Evolutionary conservation across 1,140 invertebrate genomes (phyloP), one percentile per base, ranked within the genome.

Genomic region (Penaeus chinensis): DNA sequence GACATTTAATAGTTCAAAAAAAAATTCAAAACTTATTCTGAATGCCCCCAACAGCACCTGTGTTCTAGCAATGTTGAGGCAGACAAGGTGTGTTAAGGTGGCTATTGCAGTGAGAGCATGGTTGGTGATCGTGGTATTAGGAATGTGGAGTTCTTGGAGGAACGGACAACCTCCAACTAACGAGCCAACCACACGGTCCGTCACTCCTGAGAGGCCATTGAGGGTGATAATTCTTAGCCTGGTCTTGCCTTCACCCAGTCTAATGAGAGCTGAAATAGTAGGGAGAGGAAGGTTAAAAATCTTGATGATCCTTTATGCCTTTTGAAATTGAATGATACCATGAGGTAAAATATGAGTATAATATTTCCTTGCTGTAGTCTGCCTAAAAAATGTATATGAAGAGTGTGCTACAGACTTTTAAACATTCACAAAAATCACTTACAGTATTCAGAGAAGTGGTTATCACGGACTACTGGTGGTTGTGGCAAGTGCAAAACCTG

Each of bases 41-140:
- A 16, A 54, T 13, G 10, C 1, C 16, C 54, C 11, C 2, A 77
- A 42, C 27, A 42, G 61, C 61, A 79, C 77, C 77, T 79, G 77
- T 79, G 77, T 79, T 79, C 61, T 79, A 24, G 24, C 77, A 61
- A 79, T 79, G 61, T 79, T 79, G 20, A 79, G 61, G n/a, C 77
- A 24, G 47, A 79, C 77, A 54, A 79, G 77, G 20, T 79, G 77
- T 27, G 77, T 79, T 13, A 79, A n/a, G 61, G 20, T 79, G 54
- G 77, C 77, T 22, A 79, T 47, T 18, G 77, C 77, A 60, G 47
- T 60, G 18, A 79, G 77, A 79, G 77, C 77, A 79, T 79, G 77
- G 77, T 79, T 79, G n/a, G 77, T 79, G n/a, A 79, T 79, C 27
- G 47, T 24, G 54, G 77, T 79, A 5, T 47, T 60, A 27, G 77